phyloP scores from a whole-genome alignment of 2,113 vertebrate species.

The Drymodes brunneopygia region DNA sequence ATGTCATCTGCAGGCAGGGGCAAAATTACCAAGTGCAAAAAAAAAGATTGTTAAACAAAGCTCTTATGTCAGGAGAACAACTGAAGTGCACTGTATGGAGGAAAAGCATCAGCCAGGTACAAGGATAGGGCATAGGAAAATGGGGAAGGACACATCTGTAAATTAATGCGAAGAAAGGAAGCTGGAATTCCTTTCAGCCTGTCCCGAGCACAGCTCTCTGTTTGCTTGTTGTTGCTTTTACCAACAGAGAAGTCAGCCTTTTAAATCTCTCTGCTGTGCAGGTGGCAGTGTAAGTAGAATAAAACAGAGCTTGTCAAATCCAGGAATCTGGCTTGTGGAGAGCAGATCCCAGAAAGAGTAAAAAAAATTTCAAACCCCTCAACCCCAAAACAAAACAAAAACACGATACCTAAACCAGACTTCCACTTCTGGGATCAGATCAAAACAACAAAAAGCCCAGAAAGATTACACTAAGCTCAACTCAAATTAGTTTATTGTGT shows the following conservation, averaged over 20 bases:
- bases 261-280: conserved; percentile 32
- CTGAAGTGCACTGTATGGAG: background rate
- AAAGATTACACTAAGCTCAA: conserved; percentile 64
- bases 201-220: background rate
- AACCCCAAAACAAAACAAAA: conserved; percentile 62
- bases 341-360: conserved; percentile 49
- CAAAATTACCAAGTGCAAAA: background rate
- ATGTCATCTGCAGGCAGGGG: background rate
- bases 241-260: background rate
- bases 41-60: background rate
- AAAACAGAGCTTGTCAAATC: conserved; percentile 65
- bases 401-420: conserved; percentile 60
- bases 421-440: conserved; percentile 65
- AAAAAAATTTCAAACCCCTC: background rate
- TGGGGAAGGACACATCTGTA: background rate
- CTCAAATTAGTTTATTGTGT: conserved; percentile 67
- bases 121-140: background rate
- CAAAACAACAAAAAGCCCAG: conserved; percentile 57
- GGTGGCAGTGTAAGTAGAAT: conserved; percentile 65
- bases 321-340: conserved; percentile 37
- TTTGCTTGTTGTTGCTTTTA: conserved; percentile 40
- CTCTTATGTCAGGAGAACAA: background rate
- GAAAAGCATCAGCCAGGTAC: background rate
- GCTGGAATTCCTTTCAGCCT: background rate
- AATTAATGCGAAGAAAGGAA: background rate